These are phyloP conservation scores for Euzetes globulus DNA, from an alignment of 2,888 invertebrate genomes.

Conservation along the genomic window DNA sequence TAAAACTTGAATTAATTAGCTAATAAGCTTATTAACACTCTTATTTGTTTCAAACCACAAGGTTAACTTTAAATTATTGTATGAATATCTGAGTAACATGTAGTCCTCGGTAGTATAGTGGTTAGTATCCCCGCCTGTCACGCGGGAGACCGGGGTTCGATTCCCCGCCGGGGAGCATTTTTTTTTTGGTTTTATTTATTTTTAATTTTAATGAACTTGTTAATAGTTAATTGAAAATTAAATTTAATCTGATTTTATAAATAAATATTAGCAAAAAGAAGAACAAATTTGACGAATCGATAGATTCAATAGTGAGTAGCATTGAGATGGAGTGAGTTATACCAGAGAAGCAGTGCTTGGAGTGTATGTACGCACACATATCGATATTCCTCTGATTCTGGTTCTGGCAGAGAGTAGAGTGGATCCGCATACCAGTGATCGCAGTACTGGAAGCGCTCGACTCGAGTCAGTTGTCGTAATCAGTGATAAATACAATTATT, in stretches of 20 bases:
- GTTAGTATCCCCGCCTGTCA: constrained; percentile 51
- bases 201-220: not conserved
- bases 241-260: not conserved
- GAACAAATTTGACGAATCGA: not conserved
- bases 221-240: not conserved
- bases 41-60: too few relatives aligned
- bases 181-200: constrained; percentile 26
- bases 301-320: not conserved
- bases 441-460: not conserved
- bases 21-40: too few relatives aligned
- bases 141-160: constrained; percentile 48
- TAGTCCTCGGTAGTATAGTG: constrained; percentile 52
- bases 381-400: not conserved
- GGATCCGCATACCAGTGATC: not conserved
- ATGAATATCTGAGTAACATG: too few relatives aligned
- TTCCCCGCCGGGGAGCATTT: constrained; percentile 51
- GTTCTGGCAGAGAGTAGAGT: not conserved
- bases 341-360: not conserved
- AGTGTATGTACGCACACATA: not conserved
- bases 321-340: constrained; percentile 9
- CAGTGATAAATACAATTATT: not conserved
- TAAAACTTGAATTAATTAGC: too few relatives aligned
- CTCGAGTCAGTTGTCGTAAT: not conserved
- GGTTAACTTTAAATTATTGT: too few relatives aligned
- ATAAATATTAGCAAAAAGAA: too few relatives aligned